These are phyloP conservation scores for Bovichtus diacanthus DNA, from an alignment of 2,797 vertebrate species.

Conservation along the genomic window DNA sequence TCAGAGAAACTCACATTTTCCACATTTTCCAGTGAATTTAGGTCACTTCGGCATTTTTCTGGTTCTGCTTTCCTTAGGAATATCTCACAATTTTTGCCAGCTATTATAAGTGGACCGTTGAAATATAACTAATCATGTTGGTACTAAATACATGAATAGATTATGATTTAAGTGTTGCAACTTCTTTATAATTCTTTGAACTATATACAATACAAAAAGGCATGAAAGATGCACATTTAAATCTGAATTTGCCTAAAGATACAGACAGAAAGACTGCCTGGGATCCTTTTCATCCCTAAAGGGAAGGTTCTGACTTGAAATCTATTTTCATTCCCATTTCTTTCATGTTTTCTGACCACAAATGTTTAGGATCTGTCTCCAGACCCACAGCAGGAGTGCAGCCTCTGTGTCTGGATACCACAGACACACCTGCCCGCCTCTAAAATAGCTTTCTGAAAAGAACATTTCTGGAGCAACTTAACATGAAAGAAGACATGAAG, in stretches of 20 bases:
- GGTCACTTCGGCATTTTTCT: neutral
- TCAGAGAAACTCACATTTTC: conserved; percentile 33
- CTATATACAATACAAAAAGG: neutral
- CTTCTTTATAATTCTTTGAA: neutral
- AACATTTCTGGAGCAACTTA: conserved; percentile 47
- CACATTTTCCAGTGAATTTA: conserved; percentile 25
- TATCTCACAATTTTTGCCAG: neutral
- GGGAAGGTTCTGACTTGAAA: conserved; percentile 13
- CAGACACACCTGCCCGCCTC: conserved; percentile 67
- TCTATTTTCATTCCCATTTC: conserved; percentile 59
- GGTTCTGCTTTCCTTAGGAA: neutral
- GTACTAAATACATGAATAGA: neutral
- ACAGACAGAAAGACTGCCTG: neutral
- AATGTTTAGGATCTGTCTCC: conserved; percentile 42
- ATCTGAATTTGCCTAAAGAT: neutral
- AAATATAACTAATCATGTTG: neutral
- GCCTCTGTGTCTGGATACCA: conserved; percentile 76
- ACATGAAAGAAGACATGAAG: conserved; percentile 14
- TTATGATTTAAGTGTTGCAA: neutral
- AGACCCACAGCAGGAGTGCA: conserved; percentile 65
- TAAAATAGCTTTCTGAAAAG: conserved; percentile 65
- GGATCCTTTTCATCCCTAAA: conserved; percentile 3
- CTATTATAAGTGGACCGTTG: neutral
- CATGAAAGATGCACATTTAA: neutral
- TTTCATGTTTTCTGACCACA: conserved; percentile 71